phyloP scores from a whole-genome alignment of 2,113 vertebrate species.

The Otis tarda region DNA sequence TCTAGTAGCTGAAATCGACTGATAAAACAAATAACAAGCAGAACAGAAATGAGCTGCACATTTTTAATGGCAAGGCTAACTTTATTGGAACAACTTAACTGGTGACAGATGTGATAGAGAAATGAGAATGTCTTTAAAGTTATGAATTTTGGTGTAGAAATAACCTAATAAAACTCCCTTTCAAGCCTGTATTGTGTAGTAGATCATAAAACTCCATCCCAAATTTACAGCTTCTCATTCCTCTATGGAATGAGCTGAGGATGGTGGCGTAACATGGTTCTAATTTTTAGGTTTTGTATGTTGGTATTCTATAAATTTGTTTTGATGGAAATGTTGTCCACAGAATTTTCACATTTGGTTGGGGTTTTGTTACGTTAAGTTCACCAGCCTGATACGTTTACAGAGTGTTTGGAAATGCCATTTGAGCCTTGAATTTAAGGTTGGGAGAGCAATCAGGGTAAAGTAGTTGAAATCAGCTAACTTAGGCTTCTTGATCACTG shows the following conservation, averaged over 20 bases:
- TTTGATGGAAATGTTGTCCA: neutral
- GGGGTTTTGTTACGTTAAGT: neutral
- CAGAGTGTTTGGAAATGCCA: neutral
- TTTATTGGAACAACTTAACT: neutral
- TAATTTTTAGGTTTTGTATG: neutral
- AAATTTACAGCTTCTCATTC: neutral
- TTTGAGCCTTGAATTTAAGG: neutral
- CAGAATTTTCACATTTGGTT: neutral
- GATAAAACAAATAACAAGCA: conserved; percentile 27
- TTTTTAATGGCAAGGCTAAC: neutral
- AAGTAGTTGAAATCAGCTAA: neutral
- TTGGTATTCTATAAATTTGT: neutral
- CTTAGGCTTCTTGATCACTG: neutral
- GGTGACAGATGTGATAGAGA: conserved; percentile 12
- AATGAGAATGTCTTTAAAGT: neutral
- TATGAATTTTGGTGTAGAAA: neutral
- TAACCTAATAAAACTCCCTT: neutral
- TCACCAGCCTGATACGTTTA: neutral
- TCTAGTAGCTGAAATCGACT: neutral
- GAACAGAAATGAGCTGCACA: neutral
- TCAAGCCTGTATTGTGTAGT: neutral
- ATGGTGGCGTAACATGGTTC: neutral
- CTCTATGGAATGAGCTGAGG: neutral
- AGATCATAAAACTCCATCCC: neutral
- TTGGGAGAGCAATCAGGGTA: neutral